phyloP scores from a whole-genome alignment of 1,140 invertebrate species.

The Drosophila gunungcola region DNA sequence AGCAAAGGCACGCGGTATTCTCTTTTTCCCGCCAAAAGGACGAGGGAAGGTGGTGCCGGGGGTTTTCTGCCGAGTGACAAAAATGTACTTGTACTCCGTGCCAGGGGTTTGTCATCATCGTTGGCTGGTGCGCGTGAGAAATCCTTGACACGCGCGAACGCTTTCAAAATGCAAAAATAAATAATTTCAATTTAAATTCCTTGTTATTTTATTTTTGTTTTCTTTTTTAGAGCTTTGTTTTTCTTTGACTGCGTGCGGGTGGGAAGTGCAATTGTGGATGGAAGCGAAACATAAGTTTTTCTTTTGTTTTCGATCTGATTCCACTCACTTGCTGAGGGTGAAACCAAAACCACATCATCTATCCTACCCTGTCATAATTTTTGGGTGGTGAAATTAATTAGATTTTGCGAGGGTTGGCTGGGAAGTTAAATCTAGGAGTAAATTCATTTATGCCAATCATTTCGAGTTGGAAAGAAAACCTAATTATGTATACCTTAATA shows the following conservation, averaged over 20 bases:
- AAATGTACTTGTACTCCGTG: constrained; percentile 15
- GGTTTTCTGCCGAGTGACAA: constrained; percentile 20
- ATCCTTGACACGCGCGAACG: constrained; percentile 79
- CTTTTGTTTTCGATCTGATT: constrained; percentile 64
- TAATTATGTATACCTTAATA: not conserved
- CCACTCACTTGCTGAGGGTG: constrained; percentile 3
- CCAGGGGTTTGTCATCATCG: constrained; percentile 38
- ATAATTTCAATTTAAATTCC: constrained; percentile 83
- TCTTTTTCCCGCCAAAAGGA: constrained; percentile 23
- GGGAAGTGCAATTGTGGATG: constrained; percentile 52
- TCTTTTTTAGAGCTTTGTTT: constrained; percentile 31
- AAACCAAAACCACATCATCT: not conserved
- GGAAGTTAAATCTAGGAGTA: not conserved
- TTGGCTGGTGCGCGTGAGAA: constrained; percentile 63
- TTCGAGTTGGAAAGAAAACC: not conserved
- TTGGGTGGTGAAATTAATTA: constrained; percentile 39
- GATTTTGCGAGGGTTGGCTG: constrained; percentile 1
- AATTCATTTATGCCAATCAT: not conserved
- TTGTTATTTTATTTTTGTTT: constrained; percentile 60
- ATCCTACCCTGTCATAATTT: constrained; percentile 20
- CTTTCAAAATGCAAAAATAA: constrained; percentile 83
- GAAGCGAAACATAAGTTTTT: constrained; percentile 71
- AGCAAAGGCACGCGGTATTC: constrained; percentile 58
- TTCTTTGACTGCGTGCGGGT: constrained; percentile 9
- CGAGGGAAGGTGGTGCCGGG: constrained; percentile 6